These are phyloP conservation scores for Tetragnatha montana DNA, from an alignment of 2,888 invertebrate genomes.

Conservation along the genomic window DNA sequence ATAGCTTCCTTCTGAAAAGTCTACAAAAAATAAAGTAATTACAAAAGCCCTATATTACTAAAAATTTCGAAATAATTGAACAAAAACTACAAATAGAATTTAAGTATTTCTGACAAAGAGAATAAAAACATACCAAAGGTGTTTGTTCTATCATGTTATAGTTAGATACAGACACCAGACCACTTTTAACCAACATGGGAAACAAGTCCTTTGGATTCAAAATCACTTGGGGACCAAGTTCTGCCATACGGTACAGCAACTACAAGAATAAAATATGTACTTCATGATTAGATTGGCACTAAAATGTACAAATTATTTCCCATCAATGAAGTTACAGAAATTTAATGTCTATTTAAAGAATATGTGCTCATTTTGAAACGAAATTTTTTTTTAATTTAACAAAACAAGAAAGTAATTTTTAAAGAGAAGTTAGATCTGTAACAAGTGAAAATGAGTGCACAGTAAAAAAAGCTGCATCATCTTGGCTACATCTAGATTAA, in stretches of 20 bases:
- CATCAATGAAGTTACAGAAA: neutral
- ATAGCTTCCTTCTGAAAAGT: constrained; percentile 83
- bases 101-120: neutral
- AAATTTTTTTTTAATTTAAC: neutral
- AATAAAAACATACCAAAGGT: constrained; percentile 47
- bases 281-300: neutral
- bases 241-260: constrained; percentile 49
- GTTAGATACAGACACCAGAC: constrained; percentile 33
- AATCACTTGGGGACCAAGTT: constrained; percentile 46
- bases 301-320: too few relatives aligned
- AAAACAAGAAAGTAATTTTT: too few relatives aligned
- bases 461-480: too few relatives aligned
- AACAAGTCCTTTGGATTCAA: constrained; percentile 56
- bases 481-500: too few relatives aligned
- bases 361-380: neutral
- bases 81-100: neutral
- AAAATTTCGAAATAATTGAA: neutral
- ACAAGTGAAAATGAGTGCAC: too few relatives aligned
- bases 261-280: constrained; percentile 1
- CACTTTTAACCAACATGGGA: constrained; percentile 42
- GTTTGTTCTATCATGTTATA: constrained; percentile 13
- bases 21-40: constrained; percentile 22
- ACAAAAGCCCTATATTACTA: neutral
- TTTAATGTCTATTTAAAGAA: neutral
- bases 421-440: too few relatives aligned